Evolutionary conservation across 1,140 invertebrate species (phyloP).

Genomic region (Orchestia grillus): DNA sequence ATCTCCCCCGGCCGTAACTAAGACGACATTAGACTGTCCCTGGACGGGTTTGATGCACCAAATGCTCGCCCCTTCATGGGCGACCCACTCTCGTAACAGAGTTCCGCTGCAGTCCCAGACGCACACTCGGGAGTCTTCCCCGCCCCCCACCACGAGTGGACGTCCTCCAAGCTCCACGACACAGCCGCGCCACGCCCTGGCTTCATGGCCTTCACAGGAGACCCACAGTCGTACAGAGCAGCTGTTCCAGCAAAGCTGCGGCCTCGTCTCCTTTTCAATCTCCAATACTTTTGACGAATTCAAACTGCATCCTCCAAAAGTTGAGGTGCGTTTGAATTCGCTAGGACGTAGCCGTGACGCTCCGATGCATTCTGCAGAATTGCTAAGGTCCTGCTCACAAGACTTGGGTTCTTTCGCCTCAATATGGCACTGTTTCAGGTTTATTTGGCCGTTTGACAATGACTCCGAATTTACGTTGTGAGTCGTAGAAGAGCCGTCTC

Average conservation of each 20-base stretch:
- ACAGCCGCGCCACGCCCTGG: constrained; percentile 17
- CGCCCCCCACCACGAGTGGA: not conserved
- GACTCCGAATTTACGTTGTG: not conserved
- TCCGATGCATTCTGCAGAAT: not conserved
- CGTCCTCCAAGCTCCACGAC: not conserved
- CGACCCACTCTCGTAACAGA: not conserved
- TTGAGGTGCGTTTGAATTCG: not conserved
- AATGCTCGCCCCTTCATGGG: constrained; percentile 23
- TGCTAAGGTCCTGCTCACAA: not conserved
- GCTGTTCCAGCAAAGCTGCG: not conserved
- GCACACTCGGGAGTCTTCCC: constrained; percentile 33
- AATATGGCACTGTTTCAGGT: not conserved
- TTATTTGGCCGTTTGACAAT: not conserved
- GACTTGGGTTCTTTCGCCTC: not conserved
- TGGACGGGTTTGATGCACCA: not conserved
- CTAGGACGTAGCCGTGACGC: not conserved
- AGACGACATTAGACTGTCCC: not conserved
- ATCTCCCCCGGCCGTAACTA: not conserved
- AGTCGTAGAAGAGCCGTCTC: not conserved
- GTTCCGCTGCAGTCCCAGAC: not conserved
- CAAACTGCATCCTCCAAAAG: not conserved
- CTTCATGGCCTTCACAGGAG: not conserved
- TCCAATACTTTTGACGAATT: not conserved
- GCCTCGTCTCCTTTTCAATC: too few species aligned
- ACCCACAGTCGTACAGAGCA: not conserved